phyloP scores from a whole-genome alignment of 23 tunicate species.

The Clavelina lepadiformis region DNA sequence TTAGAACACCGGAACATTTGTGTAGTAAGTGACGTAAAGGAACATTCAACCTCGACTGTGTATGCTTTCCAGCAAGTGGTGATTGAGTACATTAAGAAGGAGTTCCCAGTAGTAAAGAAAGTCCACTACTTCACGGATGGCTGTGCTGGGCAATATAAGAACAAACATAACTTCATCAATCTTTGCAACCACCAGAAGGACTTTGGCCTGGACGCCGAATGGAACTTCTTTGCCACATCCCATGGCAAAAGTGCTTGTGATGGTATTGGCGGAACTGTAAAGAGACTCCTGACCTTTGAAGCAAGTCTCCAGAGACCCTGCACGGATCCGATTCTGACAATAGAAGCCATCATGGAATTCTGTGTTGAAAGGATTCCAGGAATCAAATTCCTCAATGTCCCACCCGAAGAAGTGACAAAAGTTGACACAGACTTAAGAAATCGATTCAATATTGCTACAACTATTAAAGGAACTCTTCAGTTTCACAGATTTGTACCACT shows the following conservation, averaged over 20 bases:
- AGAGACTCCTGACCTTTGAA: slow-evolving; percentile 11
- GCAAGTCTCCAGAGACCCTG: slow-evolving; percentile 19
- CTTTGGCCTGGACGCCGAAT: slow-evolving; percentile 15
- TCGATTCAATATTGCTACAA: slow-evolving; percentile 6
- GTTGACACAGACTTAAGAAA: neutral
- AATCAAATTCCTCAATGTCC: slow-evolving; percentile 11
- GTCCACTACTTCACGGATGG: slow-evolving; percentile 38
- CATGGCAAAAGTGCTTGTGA: slow-evolving; percentile 30
- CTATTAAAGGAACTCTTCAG: slow-evolving; percentile 9
- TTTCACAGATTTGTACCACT: slow-evolving; percentile 10
- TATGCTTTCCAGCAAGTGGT: neutral
- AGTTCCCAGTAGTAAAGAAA: neutral
- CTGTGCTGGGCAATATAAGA: slow-evolving; percentile 41
- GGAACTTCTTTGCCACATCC: slow-evolving; percentile 37
- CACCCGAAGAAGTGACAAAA: slow-evolving; percentile 8
- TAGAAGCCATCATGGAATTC: slow-evolving; percentile 12
- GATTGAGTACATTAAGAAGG: neutral
- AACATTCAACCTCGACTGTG: slow-evolving; percentile 12
- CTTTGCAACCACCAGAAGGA: slow-evolving; percentile 24
- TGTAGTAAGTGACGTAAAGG: slow-evolving; percentile 1
- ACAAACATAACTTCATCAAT: slow-evolving; percentile 20
- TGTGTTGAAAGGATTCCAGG: slow-evolving; percentile 1
- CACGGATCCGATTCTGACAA: slow-evolving; percentile 13
- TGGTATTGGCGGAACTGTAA: slow-evolving; percentile 6
- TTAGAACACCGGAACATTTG: slow-evolving; percentile 1